A percentile compares a stretch with the other conserved stretches of the same genome.
Conservation (phyloP, 2,888 invertebrate genomes). For the Parthenolecanium corni region DNA sequence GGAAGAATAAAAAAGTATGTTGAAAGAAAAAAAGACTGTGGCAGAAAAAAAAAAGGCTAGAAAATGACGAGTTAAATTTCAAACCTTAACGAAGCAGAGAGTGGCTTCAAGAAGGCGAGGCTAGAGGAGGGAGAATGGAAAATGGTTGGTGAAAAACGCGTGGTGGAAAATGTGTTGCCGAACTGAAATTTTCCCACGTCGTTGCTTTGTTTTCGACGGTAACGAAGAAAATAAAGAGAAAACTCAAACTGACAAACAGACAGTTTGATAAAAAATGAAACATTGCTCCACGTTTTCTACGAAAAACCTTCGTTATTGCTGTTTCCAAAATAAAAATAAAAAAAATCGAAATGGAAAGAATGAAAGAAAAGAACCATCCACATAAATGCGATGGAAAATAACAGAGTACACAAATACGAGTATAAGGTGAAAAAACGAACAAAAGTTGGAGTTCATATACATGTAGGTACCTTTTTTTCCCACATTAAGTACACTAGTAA, state of each 20-base stretch:
- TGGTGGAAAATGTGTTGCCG: slow-evolving; percentile 27
- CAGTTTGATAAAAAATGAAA: slow-evolving; percentile 27
- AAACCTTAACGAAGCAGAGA: slow-evolving; percentile 2
- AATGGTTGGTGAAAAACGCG: slow-evolving; percentile 17
- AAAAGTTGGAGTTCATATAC: no score
- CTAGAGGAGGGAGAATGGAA: neutral
- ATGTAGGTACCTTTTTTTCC: no score
- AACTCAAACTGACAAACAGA: slow-evolving; percentile 29
- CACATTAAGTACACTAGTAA: no score
- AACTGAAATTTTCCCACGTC: slow-evolving; percentile 26
- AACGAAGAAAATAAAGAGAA: slow-evolving; percentile 26
- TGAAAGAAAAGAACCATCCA: no score
- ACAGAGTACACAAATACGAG: no score
- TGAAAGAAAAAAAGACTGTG: neutral
- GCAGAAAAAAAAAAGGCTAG: slow-evolving; percentile 15
- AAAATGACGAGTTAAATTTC: slow-evolving; percentile 22
- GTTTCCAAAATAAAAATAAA: neutral
- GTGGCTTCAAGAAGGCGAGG: neutral
- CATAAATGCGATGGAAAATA: no score
- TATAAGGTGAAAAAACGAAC: no score
- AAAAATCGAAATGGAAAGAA: no score
- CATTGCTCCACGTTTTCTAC: slow-evolving; percentile 10
- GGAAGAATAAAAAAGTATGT: neutral
- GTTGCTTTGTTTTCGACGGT: slow-evolving; percentile 22
- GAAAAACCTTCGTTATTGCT: slow-evolving; percentile 23